phyloP scores from a whole-genome alignment of 2,888 invertebrate genomes.

The Punctoribates punctum region DNA sequence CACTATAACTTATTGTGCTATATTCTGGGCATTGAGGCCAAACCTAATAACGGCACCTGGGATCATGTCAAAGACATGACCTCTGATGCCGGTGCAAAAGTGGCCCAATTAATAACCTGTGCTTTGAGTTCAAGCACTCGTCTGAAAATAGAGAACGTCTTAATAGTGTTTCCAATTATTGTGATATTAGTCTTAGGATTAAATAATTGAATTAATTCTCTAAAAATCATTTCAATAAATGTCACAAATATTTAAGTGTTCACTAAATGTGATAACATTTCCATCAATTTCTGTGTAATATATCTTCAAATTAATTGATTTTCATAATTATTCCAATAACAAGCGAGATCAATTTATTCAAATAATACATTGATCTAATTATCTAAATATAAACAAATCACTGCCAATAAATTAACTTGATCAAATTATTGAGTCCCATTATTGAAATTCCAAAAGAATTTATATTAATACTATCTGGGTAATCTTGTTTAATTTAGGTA shows the following conservation, averaged over 20 bases:
- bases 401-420: no score
- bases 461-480: no score
- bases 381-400: no score
- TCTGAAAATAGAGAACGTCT: not conserved
- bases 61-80: constrained; percentile 26
- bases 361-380: no score
- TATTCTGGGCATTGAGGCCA: constrained; percentile 59
- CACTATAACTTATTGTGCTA: constrained; percentile 64
- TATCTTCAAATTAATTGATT: no score
- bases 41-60: constrained; percentile 53
- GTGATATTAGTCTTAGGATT: constrained; percentile 16
- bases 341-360: no score
- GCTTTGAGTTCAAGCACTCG: not conserved
- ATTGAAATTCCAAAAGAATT: no score
- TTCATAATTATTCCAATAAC: no score
- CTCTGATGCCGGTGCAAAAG: constrained; percentile 29
- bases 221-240: not conserved
- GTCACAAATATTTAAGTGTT: constrained; percentile 8
- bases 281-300: no score
- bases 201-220: not conserved
- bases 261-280: not conserved
- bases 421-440: no score
- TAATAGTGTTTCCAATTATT: not conserved
- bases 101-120: not conserved
- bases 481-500: no score